Percentiles rank a stretch among this genome's conserved stretches.
Evolutionary conservation across 2,113 vertebrate genomes (phyloP).

Genomic region (Motacilla alba): DNA sequence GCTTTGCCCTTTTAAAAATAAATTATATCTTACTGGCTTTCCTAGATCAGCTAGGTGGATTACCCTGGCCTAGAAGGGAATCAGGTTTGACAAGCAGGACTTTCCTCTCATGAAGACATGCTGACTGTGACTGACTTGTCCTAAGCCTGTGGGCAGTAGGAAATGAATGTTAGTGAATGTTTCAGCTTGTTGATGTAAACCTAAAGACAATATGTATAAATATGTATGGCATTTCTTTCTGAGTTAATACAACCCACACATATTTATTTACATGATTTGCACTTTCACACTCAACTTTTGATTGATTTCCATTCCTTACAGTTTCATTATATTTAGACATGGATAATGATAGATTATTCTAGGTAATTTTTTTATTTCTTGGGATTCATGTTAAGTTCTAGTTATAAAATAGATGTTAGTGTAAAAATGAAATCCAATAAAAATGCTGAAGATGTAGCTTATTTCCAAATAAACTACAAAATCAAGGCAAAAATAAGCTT

Average conservation of each 20-base stretch:
- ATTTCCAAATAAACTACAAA: not conserved
- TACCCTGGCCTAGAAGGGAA: not conserved
- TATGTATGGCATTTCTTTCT: not conserved
- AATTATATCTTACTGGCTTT: not conserved
- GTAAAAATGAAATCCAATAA: not conserved
- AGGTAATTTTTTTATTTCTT: not conserved
- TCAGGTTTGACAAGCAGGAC: not conserved
- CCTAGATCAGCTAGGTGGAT: not conserved
- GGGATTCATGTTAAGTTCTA: not conserved
- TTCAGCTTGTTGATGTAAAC: not conserved
- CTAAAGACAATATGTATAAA: not conserved
- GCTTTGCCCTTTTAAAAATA: not conserved
- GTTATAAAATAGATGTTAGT: not conserved
- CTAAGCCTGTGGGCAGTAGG: not conserved
- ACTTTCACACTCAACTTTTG: not conserved
- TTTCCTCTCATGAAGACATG: not conserved
- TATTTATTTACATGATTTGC: not conserved
- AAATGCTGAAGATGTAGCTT: not conserved
- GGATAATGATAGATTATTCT: not conserved
- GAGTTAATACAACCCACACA: not conserved
- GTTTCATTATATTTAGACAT: not conserved
- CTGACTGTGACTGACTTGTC: not conserved
- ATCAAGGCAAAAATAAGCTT: not conserved
- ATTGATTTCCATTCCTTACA: not conserved
- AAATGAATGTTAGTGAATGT: not conserved